A percentile compares a stretch with the other conserved stretches of the same genome.
These are phyloP conservation scores for Oncorhynchus masou DNA, from an alignment of 2,113 vertebrate genomes.

Conservation along the genomic window DNA sequence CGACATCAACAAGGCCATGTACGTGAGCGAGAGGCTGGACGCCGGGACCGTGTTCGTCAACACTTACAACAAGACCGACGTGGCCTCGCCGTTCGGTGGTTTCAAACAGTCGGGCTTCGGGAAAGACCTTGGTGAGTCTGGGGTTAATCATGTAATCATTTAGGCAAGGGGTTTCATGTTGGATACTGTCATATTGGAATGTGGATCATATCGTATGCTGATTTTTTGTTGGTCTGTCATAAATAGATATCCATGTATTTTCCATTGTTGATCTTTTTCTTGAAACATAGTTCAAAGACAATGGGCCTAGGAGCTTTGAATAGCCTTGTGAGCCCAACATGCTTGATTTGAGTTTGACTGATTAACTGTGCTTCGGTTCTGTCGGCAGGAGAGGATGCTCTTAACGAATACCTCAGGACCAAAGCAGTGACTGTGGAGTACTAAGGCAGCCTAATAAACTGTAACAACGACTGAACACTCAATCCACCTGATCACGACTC, in stretches of 20 bases:
- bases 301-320: too few relatives aligned
- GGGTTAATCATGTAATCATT: too few relatives aligned
- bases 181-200: too few relatives aligned
- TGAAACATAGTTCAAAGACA: too few relatives aligned
- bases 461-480: constrained; percentile 1
- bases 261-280: too few relatives aligned
- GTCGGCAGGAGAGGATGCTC: constrained; percentile 88
- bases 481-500: background rate
- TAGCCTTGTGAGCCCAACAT: too few relatives aligned
- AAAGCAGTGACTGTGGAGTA: constrained; percentile 97
- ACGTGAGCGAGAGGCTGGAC: constrained; percentile 89
- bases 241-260: too few relatives aligned
- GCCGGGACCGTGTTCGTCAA: constrained; percentile 97
- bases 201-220: too few relatives aligned
- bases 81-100: constrained; percentile 93
- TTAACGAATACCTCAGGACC: constrained; percentile 93
- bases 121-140: constrained; percentile 89
- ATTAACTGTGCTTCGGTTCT: background rate
- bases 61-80: constrained; percentile 97
- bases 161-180: too few relatives aligned
- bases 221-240: too few relatives aligned
- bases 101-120: constrained; percentile 97
- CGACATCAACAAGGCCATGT: constrained; percentile 96
- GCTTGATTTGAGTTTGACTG: background rate
- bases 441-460: constrained; percentile 60